Evolutionary conservation across 23 tunicate genomes (phyloP), one percentile per base, ranked within the genome.

Genomic region (Ciona savignyi): DNA sequence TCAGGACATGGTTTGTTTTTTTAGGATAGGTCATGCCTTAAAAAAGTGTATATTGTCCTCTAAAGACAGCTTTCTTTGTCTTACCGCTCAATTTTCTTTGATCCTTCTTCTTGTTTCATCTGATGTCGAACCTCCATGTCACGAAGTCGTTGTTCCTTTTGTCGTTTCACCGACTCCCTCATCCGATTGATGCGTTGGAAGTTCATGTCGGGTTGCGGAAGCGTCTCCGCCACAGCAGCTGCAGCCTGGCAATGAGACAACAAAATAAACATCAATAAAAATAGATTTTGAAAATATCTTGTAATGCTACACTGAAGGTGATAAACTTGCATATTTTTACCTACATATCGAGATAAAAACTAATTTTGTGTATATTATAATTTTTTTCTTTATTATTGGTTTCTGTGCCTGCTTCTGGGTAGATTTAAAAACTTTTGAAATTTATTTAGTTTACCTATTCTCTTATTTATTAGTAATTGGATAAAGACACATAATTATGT

Each of bases 141-240:
- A 21, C 83, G 78, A 23, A 69, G 62, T 25, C 79, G 51, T 28
- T 70, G 74, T 63, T 84, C 86, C 60, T 73, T 84, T 70, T 91
- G 79, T 51, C 97, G 72, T 60, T 63, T 76, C 35, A 82, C 89
- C 9, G 97, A 91, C 66, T 91, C 97, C 70, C 97, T 67, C 86
- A 91, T 76, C 27, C 91, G 84, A 35, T 75, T 64, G 23, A 91
- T 85, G 34, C 97, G 66, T 1, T 63, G 66, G 31, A 84, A 80
- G 73, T 91, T 74, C 97, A 91, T 91, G 34, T 75, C 76, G 0
- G 97, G 97, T 68, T 91, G 97, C 56, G 91, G 83, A n/a, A 91
- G 56, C 11, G 73, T 65, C 21, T 81, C 78, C 9, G 97, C 97
- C n/a, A 42, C 80, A 0, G 62, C 77, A 27, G 97, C 97, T 28